Percentiles rank a stretch among this genome's conserved stretches.
phyloP scores from a whole-genome alignment of 1,140 invertebrate species.

The Mactra quadrangularis region DNA sequence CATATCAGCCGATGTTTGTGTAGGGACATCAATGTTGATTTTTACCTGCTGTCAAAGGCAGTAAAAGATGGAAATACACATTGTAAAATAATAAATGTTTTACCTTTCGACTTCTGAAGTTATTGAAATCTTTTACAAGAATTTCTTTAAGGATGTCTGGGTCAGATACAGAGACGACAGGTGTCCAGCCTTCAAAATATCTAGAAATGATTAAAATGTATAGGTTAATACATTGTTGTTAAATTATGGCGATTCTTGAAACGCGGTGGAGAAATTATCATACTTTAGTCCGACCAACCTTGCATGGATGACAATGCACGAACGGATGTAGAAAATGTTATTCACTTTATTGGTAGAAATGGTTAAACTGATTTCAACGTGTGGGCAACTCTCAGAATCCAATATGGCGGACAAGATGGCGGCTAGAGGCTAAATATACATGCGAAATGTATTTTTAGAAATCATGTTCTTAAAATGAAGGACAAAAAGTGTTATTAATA shows the following conservation, averaged over 20 bases:
- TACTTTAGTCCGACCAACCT: not conserved
- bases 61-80: too few relatives aligned
- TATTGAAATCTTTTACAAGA: slow-evolving; percentile 76
- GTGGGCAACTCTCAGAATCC: not conserved
- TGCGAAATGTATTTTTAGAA: too few relatives aligned
- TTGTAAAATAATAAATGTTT: too few relatives aligned
- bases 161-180: slow-evolving; percentile 75
- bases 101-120: slow-evolving; percentile 76
- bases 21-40: too few relatives aligned
- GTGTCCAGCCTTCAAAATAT: slow-evolving; percentile 78
- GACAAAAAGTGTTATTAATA: too few relatives aligned
- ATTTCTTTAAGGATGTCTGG: slow-evolving; percentile 73
- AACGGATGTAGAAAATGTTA: too few relatives aligned
- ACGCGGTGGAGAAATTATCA: not conserved
- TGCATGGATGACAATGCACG: not conserved
- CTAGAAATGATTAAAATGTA: slow-evolving; percentile 41
- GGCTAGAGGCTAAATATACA: too few relatives aligned
- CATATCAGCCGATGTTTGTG: too few relatives aligned
- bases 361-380: not conserved
- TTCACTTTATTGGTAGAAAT: not conserved
- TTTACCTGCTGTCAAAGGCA: too few relatives aligned
- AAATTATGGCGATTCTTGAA: not conserved
- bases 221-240: not conserved
- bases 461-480: too few relatives aligned
- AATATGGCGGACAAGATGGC: too few relatives aligned